phyloP scores from a whole-genome alignment of 1,140 invertebrate genomes.

The Mamestra configurata region DNA sequence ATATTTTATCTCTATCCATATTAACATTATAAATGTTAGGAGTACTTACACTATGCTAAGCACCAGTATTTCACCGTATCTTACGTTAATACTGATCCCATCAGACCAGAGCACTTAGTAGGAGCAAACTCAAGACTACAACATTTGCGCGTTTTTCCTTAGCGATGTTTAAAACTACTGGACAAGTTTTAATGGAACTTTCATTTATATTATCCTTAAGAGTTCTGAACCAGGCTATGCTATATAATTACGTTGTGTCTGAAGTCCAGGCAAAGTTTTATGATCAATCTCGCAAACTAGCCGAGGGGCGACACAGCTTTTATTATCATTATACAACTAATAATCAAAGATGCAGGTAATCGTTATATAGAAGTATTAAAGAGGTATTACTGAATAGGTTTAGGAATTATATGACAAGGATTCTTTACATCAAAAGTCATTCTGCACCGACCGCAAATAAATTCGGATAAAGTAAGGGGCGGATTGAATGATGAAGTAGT shows the following conservation, averaged over 20 bases:
- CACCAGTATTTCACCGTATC: neutral
- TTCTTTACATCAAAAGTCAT: too few relatives aligned
- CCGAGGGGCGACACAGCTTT: constrained; percentile 18
- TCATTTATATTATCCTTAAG: constrained; percentile 43
- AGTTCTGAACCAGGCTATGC: constrained; percentile 20
- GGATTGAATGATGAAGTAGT: too few relatives aligned
- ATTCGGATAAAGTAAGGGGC: too few relatives aligned
- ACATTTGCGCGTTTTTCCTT: constrained; percentile 32
- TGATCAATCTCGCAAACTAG: constrained; percentile 31
- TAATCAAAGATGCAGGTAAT: neutral
- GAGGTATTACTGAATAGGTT: too few relatives aligned
- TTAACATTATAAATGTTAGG: too few relatives aligned
- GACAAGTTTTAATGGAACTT: constrained; percentile 50
- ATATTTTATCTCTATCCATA: too few relatives aligned
- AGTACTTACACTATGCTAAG: neutral
- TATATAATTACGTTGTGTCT: constrained; percentile 20
- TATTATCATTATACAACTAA: constrained; percentile 17
- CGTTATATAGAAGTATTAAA: neutral
- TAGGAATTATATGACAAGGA: too few relatives aligned
- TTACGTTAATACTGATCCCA: neutral
- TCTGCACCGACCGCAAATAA: too few relatives aligned
- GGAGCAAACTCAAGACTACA: constrained; percentile 8
- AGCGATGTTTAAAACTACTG: constrained; percentile 40
- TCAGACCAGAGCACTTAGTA: constrained; percentile 20
- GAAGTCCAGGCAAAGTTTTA: constrained; percentile 21